phyloP scores from a whole-genome alignment of 2,888 invertebrate species.

The Trichopria drosophilae region DNA sequence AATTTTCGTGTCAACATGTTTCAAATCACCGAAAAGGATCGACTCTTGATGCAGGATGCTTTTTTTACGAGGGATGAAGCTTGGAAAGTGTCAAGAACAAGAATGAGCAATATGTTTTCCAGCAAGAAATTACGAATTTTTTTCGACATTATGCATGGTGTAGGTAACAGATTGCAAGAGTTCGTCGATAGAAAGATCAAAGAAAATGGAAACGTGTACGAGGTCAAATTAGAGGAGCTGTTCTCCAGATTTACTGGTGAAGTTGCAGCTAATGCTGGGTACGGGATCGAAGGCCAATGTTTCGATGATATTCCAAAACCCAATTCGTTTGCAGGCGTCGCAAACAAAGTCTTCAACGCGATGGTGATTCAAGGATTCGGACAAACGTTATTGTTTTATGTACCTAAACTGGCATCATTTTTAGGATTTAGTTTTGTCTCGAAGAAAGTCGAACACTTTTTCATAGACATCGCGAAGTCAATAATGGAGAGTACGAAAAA shows the following conservation, averaged over 20 bases:
- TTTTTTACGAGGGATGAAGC: slow-evolving; percentile 37
- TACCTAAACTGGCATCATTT: slow-evolving; percentile 30
- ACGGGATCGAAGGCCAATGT: slow-evolving; percentile 44
- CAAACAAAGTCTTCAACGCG: slow-evolving; percentile 30
- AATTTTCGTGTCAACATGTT: slow-evolving; percentile 39
- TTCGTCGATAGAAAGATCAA: slow-evolving; percentile 26
- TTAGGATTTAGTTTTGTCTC: slow-evolving; percentile 32
- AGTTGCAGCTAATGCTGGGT: slow-evolving; percentile 39
- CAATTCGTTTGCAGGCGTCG: slow-evolving; percentile 31
- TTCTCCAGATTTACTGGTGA: slow-evolving; percentile 42
- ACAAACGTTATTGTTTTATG: slow-evolving; percentile 32
- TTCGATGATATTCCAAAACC: slow-evolving; percentile 35
- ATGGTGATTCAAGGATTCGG: slow-evolving; percentile 31
- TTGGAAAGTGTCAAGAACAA: slow-evolving; percentile 37
- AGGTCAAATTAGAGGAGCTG: slow-evolving; percentile 39
- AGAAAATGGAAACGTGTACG: slow-evolving; percentile 12
- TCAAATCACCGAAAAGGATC: slow-evolving; percentile 34
- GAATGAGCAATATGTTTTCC: slow-evolving; percentile 37
- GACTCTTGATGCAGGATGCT: slow-evolving; percentile 37
- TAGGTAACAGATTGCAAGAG: slow-evolving; percentile 37
- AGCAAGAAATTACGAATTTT: slow-evolving; percentile 38
- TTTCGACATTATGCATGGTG: slow-evolving; percentile 34
- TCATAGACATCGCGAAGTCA: slow-evolving; percentile 36
- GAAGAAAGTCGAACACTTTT: slow-evolving; percentile 36
- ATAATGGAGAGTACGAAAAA: slow-evolving; percentile 36